These are phyloP conservation scores for Sceloporus undulatus DNA, from an alignment of 2,113 vertebrate species.

Conservation along the genomic window DNA sequence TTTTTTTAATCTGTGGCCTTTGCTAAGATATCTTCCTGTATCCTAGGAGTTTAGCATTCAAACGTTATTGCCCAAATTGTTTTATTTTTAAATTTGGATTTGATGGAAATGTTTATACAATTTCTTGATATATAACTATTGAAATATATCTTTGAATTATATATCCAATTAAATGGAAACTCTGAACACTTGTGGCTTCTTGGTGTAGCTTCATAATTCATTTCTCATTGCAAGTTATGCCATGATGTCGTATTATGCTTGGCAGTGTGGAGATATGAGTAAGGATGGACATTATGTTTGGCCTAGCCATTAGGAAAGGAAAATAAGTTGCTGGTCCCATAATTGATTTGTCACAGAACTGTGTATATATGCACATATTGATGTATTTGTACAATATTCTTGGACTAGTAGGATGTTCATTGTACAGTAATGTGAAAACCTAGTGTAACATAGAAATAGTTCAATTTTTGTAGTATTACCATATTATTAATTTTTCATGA, in stretches of 20 bases:
- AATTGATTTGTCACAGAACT: background rate
- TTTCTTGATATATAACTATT: background rate
- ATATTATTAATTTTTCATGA: too few relatives aligned
- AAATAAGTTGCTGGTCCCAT: background rate
- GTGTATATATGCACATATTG: background rate
- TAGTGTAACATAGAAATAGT: too few relatives aligned
- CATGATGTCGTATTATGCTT: background rate
- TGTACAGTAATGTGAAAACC: too few relatives aligned
- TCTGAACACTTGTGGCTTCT: background rate
- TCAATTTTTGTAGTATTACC: too few relatives aligned
- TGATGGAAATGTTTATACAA: background rate
- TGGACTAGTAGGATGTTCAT: too few relatives aligned
- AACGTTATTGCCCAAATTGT: background rate
- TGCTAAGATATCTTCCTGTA: background rate
- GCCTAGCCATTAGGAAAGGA: background rate
- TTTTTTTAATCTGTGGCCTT: background rate
- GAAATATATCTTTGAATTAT: slow-evolving; percentile 1
- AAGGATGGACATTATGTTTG: background rate
- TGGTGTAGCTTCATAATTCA: background rate
- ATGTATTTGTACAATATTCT: too few relatives aligned
- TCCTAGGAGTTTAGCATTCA: background rate
- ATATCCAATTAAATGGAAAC: background rate
- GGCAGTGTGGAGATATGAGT: background rate
- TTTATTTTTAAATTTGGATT: background rate
- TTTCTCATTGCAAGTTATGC: background rate